Conservation (phyloP, 2,888 invertebrate species). For the Imbricaverruca yamaguchii region DNA sequence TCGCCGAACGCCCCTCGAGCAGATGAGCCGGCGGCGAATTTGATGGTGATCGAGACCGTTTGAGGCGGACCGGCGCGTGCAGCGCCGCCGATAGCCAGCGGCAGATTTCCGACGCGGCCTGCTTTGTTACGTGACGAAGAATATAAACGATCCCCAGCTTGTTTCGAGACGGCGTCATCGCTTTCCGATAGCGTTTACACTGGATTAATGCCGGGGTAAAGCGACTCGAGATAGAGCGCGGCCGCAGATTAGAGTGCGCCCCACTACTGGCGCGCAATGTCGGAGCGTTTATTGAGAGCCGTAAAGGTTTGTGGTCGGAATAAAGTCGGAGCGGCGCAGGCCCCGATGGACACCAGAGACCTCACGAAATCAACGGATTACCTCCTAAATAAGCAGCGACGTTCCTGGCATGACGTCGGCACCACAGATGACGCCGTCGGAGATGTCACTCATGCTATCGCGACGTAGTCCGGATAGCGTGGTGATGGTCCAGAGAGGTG, state of each 20-base stretch:
- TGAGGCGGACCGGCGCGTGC: neutral
- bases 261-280: neutral
- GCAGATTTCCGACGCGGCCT: neutral
- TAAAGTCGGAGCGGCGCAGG: neutral
- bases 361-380: neutral
- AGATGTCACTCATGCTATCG: neutral
- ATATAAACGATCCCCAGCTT: constrained; percentile 3
- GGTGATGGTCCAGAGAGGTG: no score
- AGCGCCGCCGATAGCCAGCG: neutral
- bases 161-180: constrained; percentile 4
- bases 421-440: neutral
- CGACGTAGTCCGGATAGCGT: neutral
- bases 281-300: constrained; percentile 5
- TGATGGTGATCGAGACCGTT: neutral
- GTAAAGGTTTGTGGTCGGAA: constrained; percentile 20
- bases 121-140: constrained; percentile 21
- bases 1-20: no score
- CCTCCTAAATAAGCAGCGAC: neutral
- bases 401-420: neutral
- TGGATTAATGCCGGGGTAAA: constrained; percentile 15
- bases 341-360: neutral
- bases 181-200: constrained; percentile 20
- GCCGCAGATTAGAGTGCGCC: constrained; percentile 3
- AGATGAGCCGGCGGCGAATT: no score
- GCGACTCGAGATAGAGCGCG: neutral